Percentiles rank a stretch among this genome's conserved stretches.
phyloP scores from a whole-genome alignment of 2,797 vertebrate genomes.

The Megalops cyprinoides region DNA sequence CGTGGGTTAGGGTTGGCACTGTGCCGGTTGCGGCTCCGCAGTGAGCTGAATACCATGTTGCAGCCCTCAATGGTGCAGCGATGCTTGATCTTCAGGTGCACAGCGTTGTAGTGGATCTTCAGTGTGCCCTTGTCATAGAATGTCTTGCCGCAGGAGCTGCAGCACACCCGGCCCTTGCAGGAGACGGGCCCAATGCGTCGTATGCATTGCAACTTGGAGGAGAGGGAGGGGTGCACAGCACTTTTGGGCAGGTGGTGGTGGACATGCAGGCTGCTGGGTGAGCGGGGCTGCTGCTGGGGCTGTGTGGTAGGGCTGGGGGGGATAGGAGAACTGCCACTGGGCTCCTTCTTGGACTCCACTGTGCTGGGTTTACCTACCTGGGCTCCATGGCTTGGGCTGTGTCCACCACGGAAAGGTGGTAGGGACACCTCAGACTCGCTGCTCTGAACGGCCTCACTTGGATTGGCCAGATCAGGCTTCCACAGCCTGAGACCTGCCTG shows the following conservation, averaged over 20 bases:
- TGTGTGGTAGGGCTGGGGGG: slow-evolving; percentile 64
- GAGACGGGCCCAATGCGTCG: slow-evolving; percentile 95
- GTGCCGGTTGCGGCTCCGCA: slow-evolving; percentile 92
- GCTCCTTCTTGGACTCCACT: slow-evolving; percentile 81
- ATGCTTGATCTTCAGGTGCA: slow-evolving; percentile 96
- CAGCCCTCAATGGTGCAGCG: slow-evolving; percentile 90
- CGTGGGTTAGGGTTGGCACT: slow-evolving; percentile 95
- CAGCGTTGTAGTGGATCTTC: slow-evolving; percentile 97
- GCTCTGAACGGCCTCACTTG: slow-evolving; percentile 79
- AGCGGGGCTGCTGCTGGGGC: not conserved
- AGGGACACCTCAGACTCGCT: slow-evolving; percentile 81
- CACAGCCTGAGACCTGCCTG: slow-evolving; percentile 73
- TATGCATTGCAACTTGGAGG: slow-evolving; percentile 96
- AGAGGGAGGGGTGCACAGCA: slow-evolving; percentile 90
- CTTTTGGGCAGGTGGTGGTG: no score
- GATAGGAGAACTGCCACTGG: slow-evolving; percentile 71
- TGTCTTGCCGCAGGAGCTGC: slow-evolving; percentile 97
- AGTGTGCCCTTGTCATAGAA: slow-evolving; percentile 88
- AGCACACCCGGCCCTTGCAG: slow-evolving; percentile 96
- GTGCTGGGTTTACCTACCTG: slow-evolving; percentile 78
- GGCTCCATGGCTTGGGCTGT: slow-evolving; percentile 76
- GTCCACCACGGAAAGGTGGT: no score
- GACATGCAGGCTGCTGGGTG: slow-evolving; percentile 2
- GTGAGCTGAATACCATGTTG: slow-evolving; percentile 91
- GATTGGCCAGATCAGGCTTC: slow-evolving; percentile 75